Evolutionary conservation across 2,113 vertebrate species (phyloP).

Genomic region (Polypterus bichir): DNA sequence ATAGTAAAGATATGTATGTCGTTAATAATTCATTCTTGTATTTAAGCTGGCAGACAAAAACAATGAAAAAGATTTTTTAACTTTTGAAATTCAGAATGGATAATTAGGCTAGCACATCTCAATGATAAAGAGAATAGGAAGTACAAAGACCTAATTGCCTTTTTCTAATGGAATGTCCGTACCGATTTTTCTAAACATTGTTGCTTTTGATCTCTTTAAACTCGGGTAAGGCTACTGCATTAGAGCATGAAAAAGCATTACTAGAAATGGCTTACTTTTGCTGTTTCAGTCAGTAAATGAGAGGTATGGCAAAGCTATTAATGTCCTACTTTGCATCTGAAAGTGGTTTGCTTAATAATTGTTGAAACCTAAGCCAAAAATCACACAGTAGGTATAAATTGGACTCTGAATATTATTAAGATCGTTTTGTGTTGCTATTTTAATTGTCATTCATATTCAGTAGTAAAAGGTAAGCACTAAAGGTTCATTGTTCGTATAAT

Average conservation of each 20-base stretch:
- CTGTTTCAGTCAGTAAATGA: neutral
- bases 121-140: neutral
- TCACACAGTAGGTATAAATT: neutral
- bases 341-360: neutral
- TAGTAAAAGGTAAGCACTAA: too few species aligned
- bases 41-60: slow-evolving; percentile 1
- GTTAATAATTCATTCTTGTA: slow-evolving; percentile 11
- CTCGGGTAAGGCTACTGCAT: slow-evolving; percentile 1
- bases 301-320: neutral
- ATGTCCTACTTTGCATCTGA: neutral
- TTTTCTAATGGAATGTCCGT: slow-evolving; percentile 15
- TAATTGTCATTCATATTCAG: too few species aligned
- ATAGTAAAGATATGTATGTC: neutral
- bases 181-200: slow-evolving; percentile 11
- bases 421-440: too few species aligned
- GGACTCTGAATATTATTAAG: too few species aligned
- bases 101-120: slow-evolving; percentile 17
- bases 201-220: slow-evolving; percentile 15
- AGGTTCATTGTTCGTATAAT: too few species aligned
- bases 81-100: slow-evolving; percentile 17
- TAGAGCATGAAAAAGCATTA: slow-evolving; percentile 7
- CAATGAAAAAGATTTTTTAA: neutral
- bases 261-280: neutral
- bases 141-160: slow-evolving; percentile 16
- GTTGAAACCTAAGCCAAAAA: neutral